Conservation (phyloP, 2,113 vertebrate genomes). For the Myodes glareolus region DNA sequence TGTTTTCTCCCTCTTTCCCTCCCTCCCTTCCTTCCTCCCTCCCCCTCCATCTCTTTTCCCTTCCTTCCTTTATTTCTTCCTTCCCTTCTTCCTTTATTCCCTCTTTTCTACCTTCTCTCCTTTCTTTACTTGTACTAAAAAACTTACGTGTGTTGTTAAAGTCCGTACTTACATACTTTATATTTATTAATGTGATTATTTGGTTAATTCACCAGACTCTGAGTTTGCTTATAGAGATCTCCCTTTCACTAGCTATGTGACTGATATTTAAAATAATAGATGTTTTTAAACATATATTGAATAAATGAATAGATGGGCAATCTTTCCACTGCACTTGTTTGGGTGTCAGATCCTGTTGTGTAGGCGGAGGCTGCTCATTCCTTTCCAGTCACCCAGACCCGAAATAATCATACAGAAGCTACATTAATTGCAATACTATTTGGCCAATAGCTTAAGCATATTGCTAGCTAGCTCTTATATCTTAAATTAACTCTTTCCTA, state of each 20-base stretch:
- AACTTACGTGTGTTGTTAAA: background rate
- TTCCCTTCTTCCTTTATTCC: background rate
- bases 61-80: background rate
- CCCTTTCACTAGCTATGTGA: background rate
- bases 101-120: no score
- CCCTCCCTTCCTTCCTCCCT: background rate
- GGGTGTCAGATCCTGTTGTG: background rate
- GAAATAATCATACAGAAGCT: no score
- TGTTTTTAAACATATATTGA: background rate
- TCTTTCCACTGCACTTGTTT: background rate
- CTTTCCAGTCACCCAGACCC: no score
- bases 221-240: background rate
- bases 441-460: no score
- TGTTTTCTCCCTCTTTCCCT: accelerated
- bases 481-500: no score
- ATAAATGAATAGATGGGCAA: background rate
- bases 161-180: background rate
- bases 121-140: background rate
- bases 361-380: no score
- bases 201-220: background rate
- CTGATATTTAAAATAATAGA: background rate
- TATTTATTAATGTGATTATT: background rate
- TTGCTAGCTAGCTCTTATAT: no score
- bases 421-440: no score
- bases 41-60: accelerated